These are phyloP conservation scores for Pedetes capensis DNA, from an alignment of 2,113 vertebrate species.

Conservation along the genomic window DNA sequence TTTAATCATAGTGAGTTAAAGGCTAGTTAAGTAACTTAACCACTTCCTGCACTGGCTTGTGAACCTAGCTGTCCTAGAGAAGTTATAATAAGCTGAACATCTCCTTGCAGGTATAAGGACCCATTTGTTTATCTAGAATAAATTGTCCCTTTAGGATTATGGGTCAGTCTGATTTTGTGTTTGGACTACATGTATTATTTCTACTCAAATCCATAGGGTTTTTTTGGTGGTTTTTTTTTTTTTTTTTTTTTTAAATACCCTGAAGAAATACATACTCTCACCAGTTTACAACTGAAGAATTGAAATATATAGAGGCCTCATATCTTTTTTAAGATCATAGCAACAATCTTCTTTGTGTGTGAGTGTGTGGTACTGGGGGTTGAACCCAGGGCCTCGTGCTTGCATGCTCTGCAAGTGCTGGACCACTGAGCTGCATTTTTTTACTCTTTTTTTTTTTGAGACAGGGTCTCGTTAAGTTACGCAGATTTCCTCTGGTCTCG, in stretches of 20 bases:
- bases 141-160: neutral
- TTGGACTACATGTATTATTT: neutral
- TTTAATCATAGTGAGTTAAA: neutral
- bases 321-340: neutral
- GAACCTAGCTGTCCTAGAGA: neutral
- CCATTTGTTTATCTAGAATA: neutral
- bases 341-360: too few species aligned
- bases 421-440: too few species aligned
- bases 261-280: neutral
- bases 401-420: too few species aligned
- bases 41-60: neutral
- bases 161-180: neutral
- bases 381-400: too few species aligned
- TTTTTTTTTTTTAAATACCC: neutral
- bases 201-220: neutral
- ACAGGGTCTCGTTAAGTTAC: too few species aligned
- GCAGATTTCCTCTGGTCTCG: too few species aligned
- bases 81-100: neutral
- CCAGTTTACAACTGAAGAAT: neutral
- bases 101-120: neutral
- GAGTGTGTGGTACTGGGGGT: too few species aligned
- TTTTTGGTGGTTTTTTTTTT: too few species aligned
- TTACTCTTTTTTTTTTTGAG: too few species aligned
- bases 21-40: too few species aligned
- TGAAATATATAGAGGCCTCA: neutral